These are phyloP conservation scores for Sardinella longiceps DNA, from an alignment of 2,797 vertebrate species.

Conservation along the genomic window DNA sequence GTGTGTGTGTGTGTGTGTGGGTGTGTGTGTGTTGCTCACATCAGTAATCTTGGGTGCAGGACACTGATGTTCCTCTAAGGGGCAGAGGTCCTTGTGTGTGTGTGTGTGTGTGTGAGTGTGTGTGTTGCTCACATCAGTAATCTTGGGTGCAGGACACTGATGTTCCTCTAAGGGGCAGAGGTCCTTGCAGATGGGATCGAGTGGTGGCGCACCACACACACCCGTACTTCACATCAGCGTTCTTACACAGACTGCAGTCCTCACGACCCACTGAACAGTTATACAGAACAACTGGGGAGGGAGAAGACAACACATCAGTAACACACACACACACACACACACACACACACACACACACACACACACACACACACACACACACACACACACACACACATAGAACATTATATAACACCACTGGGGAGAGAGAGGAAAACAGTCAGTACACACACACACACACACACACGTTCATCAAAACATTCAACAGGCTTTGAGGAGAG, in stretches of 20 bases:
- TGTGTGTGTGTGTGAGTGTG: neutral
- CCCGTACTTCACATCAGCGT: conserved; percentile 72
- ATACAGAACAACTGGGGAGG: conserved; percentile 85
- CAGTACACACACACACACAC: neutral
- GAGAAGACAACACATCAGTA: neutral
- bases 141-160: conserved; percentile 81
- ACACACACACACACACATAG: neutral
- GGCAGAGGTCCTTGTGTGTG: conserved; percentile 74
- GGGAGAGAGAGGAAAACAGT: neutral
- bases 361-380: neutral
- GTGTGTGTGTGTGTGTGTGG: neutral
- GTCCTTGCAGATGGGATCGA: conserved; percentile 69
- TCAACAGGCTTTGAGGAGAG: neutral
- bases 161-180: conserved; percentile 68
- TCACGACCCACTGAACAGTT: conserved; percentile 90
- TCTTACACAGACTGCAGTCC: conserved; percentile 93
- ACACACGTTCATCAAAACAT: neutral
- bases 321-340: neutral
- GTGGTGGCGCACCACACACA: conserved; percentile 86
- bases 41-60: conserved; percentile 83
- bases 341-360: neutral
- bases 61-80: conserved; percentile 63
- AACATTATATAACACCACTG: conserved; percentile 93
- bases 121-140: conserved; percentile 77
- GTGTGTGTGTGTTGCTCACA: conserved; percentile 66